These are phyloP conservation scores for Aspiorhynchus laticeps DNA, from an alignment of 2,113 vertebrate genomes.

Conservation along the genomic window DNA sequence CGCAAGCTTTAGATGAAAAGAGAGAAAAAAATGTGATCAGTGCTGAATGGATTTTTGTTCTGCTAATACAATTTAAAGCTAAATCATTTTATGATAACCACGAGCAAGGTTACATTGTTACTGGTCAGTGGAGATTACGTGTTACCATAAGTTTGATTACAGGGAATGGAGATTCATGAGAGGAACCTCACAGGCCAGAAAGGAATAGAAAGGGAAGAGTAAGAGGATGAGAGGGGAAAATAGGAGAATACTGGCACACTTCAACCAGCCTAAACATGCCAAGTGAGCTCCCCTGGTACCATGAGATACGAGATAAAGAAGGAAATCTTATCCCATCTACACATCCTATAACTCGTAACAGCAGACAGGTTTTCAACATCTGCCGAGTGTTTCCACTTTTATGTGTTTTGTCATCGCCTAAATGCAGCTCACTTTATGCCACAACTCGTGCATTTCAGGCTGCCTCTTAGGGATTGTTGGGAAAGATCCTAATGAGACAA, in stretches of 20 bases:
- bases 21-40: neutral
- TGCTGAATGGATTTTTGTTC: constrained; percentile 5
- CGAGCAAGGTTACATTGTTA: neutral
- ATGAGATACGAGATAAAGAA: neutral
- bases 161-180: neutral
- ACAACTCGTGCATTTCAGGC: neutral
- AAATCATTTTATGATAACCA: neutral
- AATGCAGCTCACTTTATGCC: neutral
- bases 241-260: neutral
- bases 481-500: neutral
- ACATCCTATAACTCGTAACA: neutral
- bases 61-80: constrained; percentile 2
- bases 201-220: constrained; percentile 9
- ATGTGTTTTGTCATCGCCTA: neutral
- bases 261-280: constrained; percentile 1
- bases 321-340: neutral
- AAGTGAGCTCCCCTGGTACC: constrained; percentile 43
- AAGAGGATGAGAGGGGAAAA: constrained; percentile 14
- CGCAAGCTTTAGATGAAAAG: constrained; percentile 5
- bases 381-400: neutral
- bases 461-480: neutral
- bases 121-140: neutral
- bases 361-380: constrained; percentile 6
- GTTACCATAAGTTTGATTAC: neutral
- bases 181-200: constrained; percentile 22